Percentiles rank a stretch among this genome's conserved stretches.
Conservation (phyloP, 2,113 vertebrate genomes). For the Pleuronectes platessa region DNA sequence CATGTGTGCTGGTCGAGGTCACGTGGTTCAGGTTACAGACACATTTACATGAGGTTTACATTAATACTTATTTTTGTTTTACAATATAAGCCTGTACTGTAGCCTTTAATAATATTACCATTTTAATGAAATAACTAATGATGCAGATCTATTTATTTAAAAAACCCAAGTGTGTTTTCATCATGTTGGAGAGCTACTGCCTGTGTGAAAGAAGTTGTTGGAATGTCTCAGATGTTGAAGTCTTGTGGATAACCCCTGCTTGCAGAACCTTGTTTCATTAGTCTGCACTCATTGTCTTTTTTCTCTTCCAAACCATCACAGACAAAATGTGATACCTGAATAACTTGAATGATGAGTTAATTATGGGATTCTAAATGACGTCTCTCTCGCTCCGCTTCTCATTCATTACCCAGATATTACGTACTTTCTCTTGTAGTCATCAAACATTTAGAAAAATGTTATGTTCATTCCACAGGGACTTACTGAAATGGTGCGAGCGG, state of each 20-base stretch:
- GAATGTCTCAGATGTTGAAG: no score
- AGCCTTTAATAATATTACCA: no score
- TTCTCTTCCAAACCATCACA: no score
- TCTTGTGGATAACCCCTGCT: no score
- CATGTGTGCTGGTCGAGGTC: slow-evolving; percentile 18
- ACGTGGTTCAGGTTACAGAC: neutral
- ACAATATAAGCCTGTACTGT: neutral
- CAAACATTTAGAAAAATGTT: neutral
- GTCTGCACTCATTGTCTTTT: no score
- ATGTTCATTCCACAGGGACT: slow-evolving; percentile 83
- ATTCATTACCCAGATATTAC: neutral
- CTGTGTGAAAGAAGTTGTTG: no score
- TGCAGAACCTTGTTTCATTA: no score
- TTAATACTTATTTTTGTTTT: neutral
- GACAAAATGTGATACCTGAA: no score
- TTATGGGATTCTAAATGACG: neutral
- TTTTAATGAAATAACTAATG: no score
- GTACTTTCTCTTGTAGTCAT: neutral
- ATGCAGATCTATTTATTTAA: no score
- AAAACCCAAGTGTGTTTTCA: neutral
- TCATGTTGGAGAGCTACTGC: neutral
- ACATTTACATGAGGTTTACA: neutral
- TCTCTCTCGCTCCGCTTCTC: neutral
- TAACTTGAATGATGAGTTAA: neutral
- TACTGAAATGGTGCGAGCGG: slow-evolving; percentile 96